Conservation (phyloP, 2,797 vertebrate species). For the Argyrosomus regius region DNA sequence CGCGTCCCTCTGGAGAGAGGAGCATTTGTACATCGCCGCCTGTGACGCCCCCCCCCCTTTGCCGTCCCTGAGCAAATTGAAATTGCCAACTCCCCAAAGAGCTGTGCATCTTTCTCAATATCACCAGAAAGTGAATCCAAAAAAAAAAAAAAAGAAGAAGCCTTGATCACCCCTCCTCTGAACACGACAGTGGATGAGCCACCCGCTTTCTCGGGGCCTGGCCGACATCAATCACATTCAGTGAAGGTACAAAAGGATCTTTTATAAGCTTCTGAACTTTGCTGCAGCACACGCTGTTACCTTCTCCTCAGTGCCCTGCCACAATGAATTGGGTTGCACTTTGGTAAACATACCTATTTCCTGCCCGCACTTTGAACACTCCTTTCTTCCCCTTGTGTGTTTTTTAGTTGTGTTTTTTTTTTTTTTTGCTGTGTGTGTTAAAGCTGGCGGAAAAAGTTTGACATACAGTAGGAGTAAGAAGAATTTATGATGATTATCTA, state of each 20-base stretch:
- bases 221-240: conserved; percentile 72
- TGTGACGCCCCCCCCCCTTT: not conserved
- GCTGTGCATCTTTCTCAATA: conserved; percentile 42
- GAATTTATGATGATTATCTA: conserved; percentile 2
- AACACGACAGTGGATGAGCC: conserved; percentile 49
- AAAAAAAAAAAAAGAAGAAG: conserved; percentile 2
- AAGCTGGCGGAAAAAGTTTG: conserved; percentile 9
- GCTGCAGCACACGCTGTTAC: conserved; percentile 60
- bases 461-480: not conserved
- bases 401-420: not conserved
- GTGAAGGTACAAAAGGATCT: conserved; percentile 65
- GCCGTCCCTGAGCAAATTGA: conserved; percentile 39
- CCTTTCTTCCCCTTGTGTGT: conserved; percentile 25
- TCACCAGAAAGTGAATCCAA: conserved; percentile 41
- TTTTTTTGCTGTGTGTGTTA: not conserved
- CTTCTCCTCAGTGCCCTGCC: conserved; percentile 63
- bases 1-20: conserved; percentile 19
- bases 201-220: conserved; percentile 42
- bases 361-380: conserved; percentile 51
- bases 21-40: conserved; percentile 38
- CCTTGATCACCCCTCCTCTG: conserved; percentile 37
- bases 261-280: conserved; percentile 72
- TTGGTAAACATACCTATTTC: conserved; percentile 65
- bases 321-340: conserved; percentile 57
- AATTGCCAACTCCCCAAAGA: conserved; percentile 39